phyloP scores from a whole-genome alignment of 1,140 invertebrate species.

The Trachymyrmex septentrionalis region DNA sequence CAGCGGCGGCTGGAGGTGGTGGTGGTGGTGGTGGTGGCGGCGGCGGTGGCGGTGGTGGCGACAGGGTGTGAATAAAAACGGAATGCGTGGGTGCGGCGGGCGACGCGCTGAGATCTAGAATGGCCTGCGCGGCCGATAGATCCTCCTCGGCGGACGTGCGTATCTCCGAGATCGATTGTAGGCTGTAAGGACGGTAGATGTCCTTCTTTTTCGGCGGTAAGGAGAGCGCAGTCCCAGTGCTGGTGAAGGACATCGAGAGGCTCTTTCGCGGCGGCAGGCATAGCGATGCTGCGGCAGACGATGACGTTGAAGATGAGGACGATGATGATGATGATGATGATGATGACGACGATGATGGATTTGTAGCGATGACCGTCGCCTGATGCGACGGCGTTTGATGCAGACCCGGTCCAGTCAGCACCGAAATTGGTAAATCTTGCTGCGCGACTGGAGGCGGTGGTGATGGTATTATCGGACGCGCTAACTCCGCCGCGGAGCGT shows the following conservation, averaged over 20 bases:
- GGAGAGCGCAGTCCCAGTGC: slow-evolving; percentile 92
- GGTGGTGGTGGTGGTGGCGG: slow-evolving; percentile 83
- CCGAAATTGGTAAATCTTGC: slow-evolving; percentile 66
- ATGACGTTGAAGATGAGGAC: slow-evolving; percentile 74
- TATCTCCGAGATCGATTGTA: slow-evolving; percentile 89
- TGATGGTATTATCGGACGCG: slow-evolving; percentile 76
- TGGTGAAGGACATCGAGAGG: slow-evolving; percentile 93
- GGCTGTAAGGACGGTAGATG: slow-evolving; percentile 94
- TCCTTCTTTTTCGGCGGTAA: slow-evolving; percentile 95
- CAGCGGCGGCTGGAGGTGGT: slow-evolving; percentile 79
- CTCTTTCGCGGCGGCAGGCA: slow-evolving; percentile 88
- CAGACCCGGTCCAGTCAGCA: slow-evolving; percentile 58
- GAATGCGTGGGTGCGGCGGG: slow-evolving; percentile 89
- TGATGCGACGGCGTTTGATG: slow-evolving; percentile 70
- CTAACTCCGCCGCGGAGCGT: slow-evolving; percentile 87
- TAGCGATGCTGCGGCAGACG: slow-evolving; percentile 50
- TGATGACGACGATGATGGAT: slow-evolving; percentile 74
- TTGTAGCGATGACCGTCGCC: slow-evolving; percentile 81
- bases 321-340: slow-evolving; percentile 4
- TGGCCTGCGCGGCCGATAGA: slow-evolving; percentile 94
- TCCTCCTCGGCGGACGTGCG: slow-evolving; percentile 92
- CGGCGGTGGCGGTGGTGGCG: slow-evolving; percentile 87
- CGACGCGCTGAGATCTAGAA: slow-evolving; percentile 94
- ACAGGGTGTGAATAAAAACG: slow-evolving; percentile 84
- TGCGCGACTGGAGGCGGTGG: slow-evolving; percentile 64